A percentile compares a stretch with the other conserved stretches of the same genome.
Conservation (phyloP, 1,140 invertebrate genomes). For the Drosophila paulistorum region DNA sequence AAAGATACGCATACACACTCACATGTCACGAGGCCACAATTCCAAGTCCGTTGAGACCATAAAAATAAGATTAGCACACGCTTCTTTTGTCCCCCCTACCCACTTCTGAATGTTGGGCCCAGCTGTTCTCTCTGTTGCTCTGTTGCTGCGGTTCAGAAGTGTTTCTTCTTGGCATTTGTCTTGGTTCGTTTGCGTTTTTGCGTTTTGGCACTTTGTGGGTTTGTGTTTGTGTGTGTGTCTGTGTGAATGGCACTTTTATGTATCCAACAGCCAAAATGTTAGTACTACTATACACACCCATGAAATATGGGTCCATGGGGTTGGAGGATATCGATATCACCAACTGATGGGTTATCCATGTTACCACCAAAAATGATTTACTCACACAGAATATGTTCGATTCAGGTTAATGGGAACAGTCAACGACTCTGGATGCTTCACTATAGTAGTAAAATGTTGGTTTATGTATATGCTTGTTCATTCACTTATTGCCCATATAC, state of each 20-base stretch:
- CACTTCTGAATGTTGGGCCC: constrained; percentile 26
- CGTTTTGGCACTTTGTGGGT: constrained; percentile 24
- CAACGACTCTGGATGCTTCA: not conserved
- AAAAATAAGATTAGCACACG: constrained; percentile 80
- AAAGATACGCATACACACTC: constrained; percentile 20
- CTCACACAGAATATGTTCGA: not conserved
- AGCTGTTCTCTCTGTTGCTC: constrained; percentile 13
- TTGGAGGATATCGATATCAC: not conserved
- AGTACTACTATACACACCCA: not conserved
- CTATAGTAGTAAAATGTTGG: not conserved
- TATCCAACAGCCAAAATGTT: constrained; percentile 5
- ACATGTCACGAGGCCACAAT: constrained; percentile 56
- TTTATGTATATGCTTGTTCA: not conserved
- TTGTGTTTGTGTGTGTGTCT: not conserved
- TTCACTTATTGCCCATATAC: not conserved
- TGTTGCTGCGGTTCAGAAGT: constrained; percentile 26
- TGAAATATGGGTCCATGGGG: too few relatives aligned
- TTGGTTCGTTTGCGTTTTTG: constrained; percentile 35
- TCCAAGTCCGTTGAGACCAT: constrained; percentile 72
- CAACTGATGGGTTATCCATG: not conserved
- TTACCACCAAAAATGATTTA: not conserved
- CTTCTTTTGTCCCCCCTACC: constrained; percentile 38
- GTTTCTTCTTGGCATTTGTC: constrained; percentile 33
- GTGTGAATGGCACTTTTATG: not conserved
- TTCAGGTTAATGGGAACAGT: not conserved